Evolutionary conservation across 2,888 invertebrate genomes (phyloP).

Genomic region (Miltochrista miniata): DNA sequence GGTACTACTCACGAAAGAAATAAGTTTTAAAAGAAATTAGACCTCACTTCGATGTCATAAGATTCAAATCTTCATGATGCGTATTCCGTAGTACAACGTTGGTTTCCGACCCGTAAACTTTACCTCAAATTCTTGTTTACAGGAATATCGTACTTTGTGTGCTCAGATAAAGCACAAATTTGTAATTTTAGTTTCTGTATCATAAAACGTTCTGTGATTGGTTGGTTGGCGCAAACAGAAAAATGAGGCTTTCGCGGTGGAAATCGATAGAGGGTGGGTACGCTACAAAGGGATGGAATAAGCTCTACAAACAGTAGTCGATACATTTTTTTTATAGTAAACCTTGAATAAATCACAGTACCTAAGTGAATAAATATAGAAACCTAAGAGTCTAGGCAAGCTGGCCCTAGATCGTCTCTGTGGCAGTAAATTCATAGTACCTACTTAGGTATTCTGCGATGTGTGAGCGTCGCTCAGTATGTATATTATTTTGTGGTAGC

Average conservation of each 20-base stretch:
- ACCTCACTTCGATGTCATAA: constrained; percentile 4
- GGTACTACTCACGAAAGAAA: constrained; percentile 12
- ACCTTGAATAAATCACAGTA: too few species aligned
- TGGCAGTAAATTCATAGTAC: too few species aligned
- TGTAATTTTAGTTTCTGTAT: neutral
- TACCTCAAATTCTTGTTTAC: neutral
- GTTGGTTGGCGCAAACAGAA: constrained; percentile 52
- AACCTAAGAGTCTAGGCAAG: too few species aligned
- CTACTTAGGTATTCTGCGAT: too few species aligned
- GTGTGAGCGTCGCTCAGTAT: too few species aligned
- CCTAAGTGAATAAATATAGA: too few species aligned
- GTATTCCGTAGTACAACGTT: constrained; percentile 11
- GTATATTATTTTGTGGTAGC: too few species aligned
- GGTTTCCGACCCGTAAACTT: neutral
- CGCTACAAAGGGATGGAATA: constrained; percentile 44
- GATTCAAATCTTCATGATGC: constrained; percentile 8
- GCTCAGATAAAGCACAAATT: constrained; percentile 1
- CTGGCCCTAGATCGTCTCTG: too few species aligned
- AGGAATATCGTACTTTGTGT: neutral
- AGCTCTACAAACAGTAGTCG: neutral
- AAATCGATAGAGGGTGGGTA: constrained; percentile 72
- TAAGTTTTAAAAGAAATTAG: constrained; percentile 9
- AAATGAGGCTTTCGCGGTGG: constrained; percentile 66
- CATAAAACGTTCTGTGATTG: constrained; percentile 14
- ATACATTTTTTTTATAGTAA: neutral